Evolutionary conservation across 2,888 invertebrate genomes (phyloP), one percentile per base, ranked within the genome.

Genomic region (Cistogaster globosa): DNA sequence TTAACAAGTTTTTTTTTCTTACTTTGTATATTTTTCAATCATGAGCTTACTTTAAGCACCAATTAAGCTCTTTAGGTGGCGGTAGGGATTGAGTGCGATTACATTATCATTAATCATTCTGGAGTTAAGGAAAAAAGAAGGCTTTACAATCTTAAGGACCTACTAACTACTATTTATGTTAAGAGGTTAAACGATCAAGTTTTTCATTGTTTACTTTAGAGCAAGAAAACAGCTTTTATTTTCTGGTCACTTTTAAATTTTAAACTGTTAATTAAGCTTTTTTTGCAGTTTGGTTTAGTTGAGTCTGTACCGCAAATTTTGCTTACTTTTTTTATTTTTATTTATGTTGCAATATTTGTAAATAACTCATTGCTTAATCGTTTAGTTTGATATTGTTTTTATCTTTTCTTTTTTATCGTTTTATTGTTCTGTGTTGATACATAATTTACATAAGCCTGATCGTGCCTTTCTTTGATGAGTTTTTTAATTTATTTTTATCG

Each of bases 11-110:
- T 26, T 26, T 26, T 26, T 1, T 26, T 67, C 22, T 45, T 60
- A 74, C 8, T 80, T 63, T 53, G 0, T 48, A 32, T 22, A 36
- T 20, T 2, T 60, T 62, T 60, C 42, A 67, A 60, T 32, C 42
- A 26, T n/a, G 12, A 42, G 32, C 53, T 42, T 67, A 68, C 60
- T 74, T 80, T 32, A 74, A 80, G 80, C 67, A 55, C 74, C 60
- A 74, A 53, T 80, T 71, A 72, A 72, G 36, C 20, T 58, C 36
- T 60, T 60, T 48, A 14, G 32, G 18, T 36, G 16, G 48, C 20
- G 48, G 20, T 36, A 32, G 32, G 20, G 16, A 62, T 36, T 12
- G n/a, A 22, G n/a, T 22, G 20, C 7, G 51, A 80, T 72, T 72
- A 51, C 63, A 79, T 22, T 55, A 72, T 53, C n/a, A 71, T 57